Base-by-base conservation (phyloP, 2,888 invertebrate genomes). In the Xestia sexstrigata region DNA sequence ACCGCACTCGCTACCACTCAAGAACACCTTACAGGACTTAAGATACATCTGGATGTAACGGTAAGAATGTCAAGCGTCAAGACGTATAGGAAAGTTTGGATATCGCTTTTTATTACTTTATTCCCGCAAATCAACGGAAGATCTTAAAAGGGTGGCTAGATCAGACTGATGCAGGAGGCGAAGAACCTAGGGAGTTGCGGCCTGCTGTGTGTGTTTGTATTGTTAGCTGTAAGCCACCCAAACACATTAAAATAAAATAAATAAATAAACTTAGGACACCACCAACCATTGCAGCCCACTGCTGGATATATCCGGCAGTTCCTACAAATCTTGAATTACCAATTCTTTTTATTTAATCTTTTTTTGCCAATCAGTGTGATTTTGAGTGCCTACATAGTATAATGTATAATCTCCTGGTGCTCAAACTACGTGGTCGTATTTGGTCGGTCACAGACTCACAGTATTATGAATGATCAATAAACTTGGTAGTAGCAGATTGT, bases 31-130 rank as follows among this genome's bases (percentile, higher is more conserved):
- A 89, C 93, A 17, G 90, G 91, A 11, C 87, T 93, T 15, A 95
- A 93, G 84, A 93, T 94, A 82, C 94, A 95, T 77, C 81, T 95
- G 2, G 95, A 96, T 20, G 76, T 95, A 17, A 89, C 93, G 84
- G 96, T 96, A 90, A 55, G 15, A 30, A 45, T 74, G 26, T 20
- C 47, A 62, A 39, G 45, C 17, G 15, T 7, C n/a, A 8, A 3
- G 42, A n/a, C 17, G n/a, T 15, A 1, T 42, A 17, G 15, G n/a
- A n/a, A 65, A n/a, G n/a, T 39, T 52, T 42, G 7, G 23, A 15
- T 69, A 23, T 35, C 4, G 15, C 30, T 63, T 9, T 15, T 9
- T 26, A 20, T 30, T 60, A 35, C 13, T 13, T 35, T 20, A 45
- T 35, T 35, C 7, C 9, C 60, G 11, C 35, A 62, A 4, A 42